phyloP scores from a whole-genome alignment of 2,888 invertebrate species.

The Lasioglossum malachurum region DNA sequence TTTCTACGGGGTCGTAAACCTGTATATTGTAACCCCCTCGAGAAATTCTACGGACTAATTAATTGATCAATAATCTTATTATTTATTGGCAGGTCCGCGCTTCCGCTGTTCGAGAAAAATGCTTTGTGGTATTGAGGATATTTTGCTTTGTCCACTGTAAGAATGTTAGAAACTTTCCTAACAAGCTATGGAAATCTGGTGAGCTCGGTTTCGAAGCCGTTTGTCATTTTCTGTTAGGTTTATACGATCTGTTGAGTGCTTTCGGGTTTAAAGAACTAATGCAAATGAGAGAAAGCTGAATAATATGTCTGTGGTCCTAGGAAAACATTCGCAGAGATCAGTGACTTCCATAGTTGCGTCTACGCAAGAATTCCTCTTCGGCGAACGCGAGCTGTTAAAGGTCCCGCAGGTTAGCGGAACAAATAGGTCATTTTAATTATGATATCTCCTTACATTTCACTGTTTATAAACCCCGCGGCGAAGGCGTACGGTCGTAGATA shows the following conservation, averaged over 20 bases:
- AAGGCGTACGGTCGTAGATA: neutral
- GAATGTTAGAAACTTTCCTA: neutral
- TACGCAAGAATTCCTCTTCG: neutral
- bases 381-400: neutral
- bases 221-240: neutral
- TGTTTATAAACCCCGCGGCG: slow-evolving; percentile 6
- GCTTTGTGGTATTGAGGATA: slow-evolving; percentile 19
- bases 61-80: slow-evolving; percentile 55
- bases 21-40: slow-evolving; percentile 4
- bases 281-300: slow-evolving; percentile 3
- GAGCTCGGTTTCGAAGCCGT: neutral
- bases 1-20: slow-evolving; percentile 44
- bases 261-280: neutral
- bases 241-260: neutral
- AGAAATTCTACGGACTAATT: slow-evolving; percentile 24
- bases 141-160: neutral
- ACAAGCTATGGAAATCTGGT: neutral
- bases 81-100: slow-evolving; percentile 40
- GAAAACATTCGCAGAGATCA: neutral
- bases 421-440: slow-evolving; percentile 1
- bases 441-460: slow-evolving; percentile 10
- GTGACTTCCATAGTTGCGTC: neutral
- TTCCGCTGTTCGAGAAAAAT: slow-evolving; percentile 39
- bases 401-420: neutral
- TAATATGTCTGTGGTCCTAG: neutral